These are phyloP conservation scores for Sarcophaga subvicina DNA, from an alignment of 2,888 invertebrate species.

Conservation along the genomic window DNA sequence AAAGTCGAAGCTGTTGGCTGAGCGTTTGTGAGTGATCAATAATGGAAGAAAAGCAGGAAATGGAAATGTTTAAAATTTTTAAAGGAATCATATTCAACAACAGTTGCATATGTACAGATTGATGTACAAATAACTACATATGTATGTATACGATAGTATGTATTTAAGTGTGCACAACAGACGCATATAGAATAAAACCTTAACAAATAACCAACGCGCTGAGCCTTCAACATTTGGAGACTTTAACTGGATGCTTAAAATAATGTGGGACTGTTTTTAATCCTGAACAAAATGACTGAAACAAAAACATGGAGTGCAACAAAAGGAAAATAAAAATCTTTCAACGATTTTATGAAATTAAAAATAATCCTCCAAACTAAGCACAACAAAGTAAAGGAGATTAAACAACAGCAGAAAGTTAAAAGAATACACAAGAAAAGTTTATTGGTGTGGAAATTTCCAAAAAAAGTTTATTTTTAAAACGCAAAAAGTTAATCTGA, in stretches of 20 bases:
- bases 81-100: constrained; percentile 55
- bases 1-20: no score
- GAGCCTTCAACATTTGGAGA: not conserved
- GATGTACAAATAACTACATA: not conserved
- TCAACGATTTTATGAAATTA: constrained; percentile 18
- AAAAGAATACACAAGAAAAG: not conserved
- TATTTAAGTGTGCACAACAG: not conserved
- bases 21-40: no score
- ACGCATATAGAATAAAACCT: not conserved
- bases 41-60: no score
- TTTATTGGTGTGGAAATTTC: not conserved
- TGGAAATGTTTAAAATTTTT: constrained; percentile 44
- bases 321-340: constrained; percentile 9
- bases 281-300: not conserved
- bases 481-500: no score
- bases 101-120: constrained; percentile 1
- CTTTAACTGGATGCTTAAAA: not conserved
- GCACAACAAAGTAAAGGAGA: not conserved
- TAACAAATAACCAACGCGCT: not conserved
- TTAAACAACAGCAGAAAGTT: not conserved
- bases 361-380: not conserved
- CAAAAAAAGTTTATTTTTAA: constrained; percentile 2
- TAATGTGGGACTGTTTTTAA: constrained; percentile 9
- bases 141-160: not conserved
- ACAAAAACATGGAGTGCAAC: not conserved